phyloP scores from a whole-genome alignment of 2,888 invertebrate species.

The Entomobrya multifasciata region DNA sequence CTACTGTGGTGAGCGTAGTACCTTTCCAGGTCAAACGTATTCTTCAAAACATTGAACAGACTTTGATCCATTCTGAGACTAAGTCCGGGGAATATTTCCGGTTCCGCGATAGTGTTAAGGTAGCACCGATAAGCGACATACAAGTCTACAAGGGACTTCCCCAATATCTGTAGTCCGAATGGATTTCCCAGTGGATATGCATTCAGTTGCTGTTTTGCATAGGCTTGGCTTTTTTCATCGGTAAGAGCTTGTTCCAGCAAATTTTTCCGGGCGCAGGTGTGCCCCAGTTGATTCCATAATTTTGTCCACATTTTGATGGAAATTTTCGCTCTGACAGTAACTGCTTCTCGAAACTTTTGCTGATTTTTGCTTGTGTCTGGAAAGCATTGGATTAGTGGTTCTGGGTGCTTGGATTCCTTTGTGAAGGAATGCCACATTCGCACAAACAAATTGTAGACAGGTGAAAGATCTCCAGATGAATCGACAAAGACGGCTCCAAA shows the following conservation, averaged over 20 bases:
- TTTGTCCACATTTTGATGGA: constrained; percentile 11
- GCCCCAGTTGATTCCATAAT: background rate
- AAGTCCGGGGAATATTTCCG: background rate
- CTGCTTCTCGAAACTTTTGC: constrained; percentile 17
- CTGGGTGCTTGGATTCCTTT: background rate
- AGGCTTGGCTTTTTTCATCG: constrained; percentile 45
- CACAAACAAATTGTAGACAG: background rate
- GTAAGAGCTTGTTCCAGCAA: constrained; percentile 41
- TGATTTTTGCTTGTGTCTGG: constrained; percentile 16
- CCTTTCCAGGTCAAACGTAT: background rate
- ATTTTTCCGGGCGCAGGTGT: constrained; percentile 22
- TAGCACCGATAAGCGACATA: background rate
- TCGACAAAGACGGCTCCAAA: constrained; percentile 33
- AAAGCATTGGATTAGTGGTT: background rate
- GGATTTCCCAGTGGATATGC: constrained; percentile 39
- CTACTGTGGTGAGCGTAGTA: constrained; percentile 14
- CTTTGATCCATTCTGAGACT: constrained; percentile 23
- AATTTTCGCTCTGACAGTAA: background rate
- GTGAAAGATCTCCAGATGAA: background rate
- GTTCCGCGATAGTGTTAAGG: background rate
- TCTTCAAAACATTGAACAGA: constrained; percentile 25
- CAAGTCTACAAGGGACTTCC: background rate
- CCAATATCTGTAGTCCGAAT: constrained; percentile 9
- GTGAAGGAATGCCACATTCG: constrained; percentile 2
- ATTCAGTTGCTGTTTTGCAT: background rate